A percentile compares a stretch with the other conserved stretches of the same genome.
These are phyloP conservation scores for Clarias pachynema DNA, from an alignment of 2,797 vertebrate species.

Conservation along the genomic window DNA sequence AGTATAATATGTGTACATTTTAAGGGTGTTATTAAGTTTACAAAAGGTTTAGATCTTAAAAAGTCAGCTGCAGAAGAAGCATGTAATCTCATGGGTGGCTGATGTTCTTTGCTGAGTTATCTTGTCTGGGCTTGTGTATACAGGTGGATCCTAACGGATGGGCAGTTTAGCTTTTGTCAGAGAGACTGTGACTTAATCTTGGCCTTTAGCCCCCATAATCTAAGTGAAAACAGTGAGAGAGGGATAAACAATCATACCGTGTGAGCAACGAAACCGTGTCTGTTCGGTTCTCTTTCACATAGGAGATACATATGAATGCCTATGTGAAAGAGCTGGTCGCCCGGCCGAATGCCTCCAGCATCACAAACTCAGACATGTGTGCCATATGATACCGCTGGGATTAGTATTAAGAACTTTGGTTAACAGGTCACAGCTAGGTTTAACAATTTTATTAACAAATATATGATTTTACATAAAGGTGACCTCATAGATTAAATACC, in stretches of 20 bases:
- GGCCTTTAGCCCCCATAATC: conserved; percentile 48
- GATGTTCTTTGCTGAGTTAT: conserved; percentile 34
- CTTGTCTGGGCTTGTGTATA: conserved; percentile 40
- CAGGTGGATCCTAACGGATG: conserved; percentile 34
- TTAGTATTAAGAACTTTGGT: not conserved
- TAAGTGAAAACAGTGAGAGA: conserved; percentile 34
- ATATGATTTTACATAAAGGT: not conserved
- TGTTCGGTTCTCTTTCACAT: conserved; percentile 12
- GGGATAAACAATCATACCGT: not conserved
- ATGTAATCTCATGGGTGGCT: conserved; percentile 38
- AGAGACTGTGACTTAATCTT: conserved; percentile 32
- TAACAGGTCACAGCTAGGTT: not conserved
- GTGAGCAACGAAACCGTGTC: conserved; percentile 17
- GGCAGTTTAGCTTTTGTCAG: conserved; percentile 36
- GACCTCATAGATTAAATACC: not conserved
- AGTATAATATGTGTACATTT: conserved; percentile 10
- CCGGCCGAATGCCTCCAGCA: not conserved
- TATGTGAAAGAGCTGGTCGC: not conserved
- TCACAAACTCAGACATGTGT: not conserved
- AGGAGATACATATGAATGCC: conserved; percentile 5
- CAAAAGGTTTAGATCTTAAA: conserved; percentile 22
- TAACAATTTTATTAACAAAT: conserved; percentile 7
- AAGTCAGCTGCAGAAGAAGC: conserved; percentile 15
- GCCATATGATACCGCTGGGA: not conserved
- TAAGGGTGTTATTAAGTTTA: not conserved